Conservation (phyloP, 2,797 vertebrate genomes). For the Oceanodroma leucorhoa region DNA sequence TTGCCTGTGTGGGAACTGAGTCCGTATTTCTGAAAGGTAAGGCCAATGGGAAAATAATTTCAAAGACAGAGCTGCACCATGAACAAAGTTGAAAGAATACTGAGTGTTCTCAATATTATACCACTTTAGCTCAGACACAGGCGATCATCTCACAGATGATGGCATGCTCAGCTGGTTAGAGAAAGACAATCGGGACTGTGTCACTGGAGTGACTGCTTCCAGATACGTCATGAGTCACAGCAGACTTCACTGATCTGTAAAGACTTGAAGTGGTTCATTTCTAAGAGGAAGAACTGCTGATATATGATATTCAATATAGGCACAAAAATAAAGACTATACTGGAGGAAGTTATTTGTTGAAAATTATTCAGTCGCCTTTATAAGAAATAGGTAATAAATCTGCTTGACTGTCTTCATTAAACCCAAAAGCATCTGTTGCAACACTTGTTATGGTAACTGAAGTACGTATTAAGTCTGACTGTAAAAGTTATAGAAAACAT, state of each 20-base stretch:
- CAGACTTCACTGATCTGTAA: neutral
- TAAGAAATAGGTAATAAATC: slow-evolving; percentile 27
- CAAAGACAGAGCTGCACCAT: neutral
- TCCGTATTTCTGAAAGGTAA: neutral
- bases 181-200: neutral
- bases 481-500: slow-evolving; percentile 14
- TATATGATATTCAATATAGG: neutral
- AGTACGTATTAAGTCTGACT: slow-evolving; percentile 16
- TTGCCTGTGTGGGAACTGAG: neutral
- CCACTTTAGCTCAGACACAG: neutral
- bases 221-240: neutral
- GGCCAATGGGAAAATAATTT: neutral
- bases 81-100: neutral
- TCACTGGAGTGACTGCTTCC: neutral
- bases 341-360: neutral
- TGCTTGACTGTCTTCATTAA: slow-evolving; percentile 16
- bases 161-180: neutral
- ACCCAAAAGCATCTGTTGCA: slow-evolving; percentile 25
- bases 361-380: neutral
- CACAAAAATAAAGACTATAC: neutral
- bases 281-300: neutral
- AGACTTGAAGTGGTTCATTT: neutral
- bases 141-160: neutral
- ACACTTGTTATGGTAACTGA: neutral
- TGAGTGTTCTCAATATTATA: neutral